Evolutionary conservation across 2,113 vertebrate genomes (phyloP), one percentile per base, ranked within the genome.

Genomic region (Chaetops frenatus): DNA sequence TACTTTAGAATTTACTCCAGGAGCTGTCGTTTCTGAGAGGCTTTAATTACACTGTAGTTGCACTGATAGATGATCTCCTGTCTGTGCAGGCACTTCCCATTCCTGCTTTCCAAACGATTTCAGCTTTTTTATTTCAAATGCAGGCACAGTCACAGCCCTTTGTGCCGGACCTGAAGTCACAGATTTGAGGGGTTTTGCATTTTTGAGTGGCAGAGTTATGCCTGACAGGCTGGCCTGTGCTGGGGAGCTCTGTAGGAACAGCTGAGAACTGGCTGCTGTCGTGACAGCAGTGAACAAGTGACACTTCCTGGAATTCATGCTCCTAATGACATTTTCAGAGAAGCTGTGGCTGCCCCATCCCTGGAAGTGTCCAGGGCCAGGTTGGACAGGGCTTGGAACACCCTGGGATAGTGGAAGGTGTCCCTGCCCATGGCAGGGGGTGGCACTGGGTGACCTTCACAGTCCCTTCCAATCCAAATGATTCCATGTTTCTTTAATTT

Each of bases 41-140:
- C 85, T 93, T 96, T 96, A 96, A 95, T 97, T 96, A 79, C 86
- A 11, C 81, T 77, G 79, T 88, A 94, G 92, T 95, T 95, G 85
- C 85, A 53, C 71, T 73, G 90, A 86, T 20, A 62, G 90, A 95
- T 93, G 82, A 92, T 82, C 94, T 93, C 87, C 92, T 96, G 94
- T 88, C 95, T 93, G 88, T 27, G 25, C 90, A 92, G 90, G 62
- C 92, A 50, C 95, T 90, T 92, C 95, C 85, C 56, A 53, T 71
- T 71, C n/a, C 69, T 62, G 56, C 31, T 85, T 89, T 91, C 69
- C 72, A 17, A 66, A 81, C 58, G 56, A 58, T 81, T 93, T 56
- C 51, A 72, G 65, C 81, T 53, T 81, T 77, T 86, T 76, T 20
- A 0, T 44, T 11, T 24, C 44, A 22, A 20, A 33, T 6, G 24